Evolutionary conservation across 2,797 vertebrate species (phyloP).

Genomic region (Gymnopithys bicolor): DNA sequence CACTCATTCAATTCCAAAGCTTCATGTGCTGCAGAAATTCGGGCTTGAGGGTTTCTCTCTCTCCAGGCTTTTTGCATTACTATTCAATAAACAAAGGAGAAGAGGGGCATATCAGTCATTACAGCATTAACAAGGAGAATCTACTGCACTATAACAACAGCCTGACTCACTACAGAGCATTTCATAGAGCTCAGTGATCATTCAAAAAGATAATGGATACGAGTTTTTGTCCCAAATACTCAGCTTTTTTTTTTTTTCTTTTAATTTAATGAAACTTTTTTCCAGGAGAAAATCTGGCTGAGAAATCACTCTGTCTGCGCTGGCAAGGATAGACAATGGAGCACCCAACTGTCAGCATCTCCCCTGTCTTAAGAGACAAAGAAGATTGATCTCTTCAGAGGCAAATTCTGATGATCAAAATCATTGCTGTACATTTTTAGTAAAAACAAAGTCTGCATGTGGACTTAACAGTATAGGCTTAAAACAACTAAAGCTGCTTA

Average conservation of each 20-base stretch:
- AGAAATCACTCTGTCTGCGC: neutral
- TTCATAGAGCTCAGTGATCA: slow-evolving; percentile 18
- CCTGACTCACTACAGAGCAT: neutral
- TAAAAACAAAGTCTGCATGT: neutral
- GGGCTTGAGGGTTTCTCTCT: slow-evolving; percentile 97
- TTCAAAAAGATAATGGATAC: slow-evolving; percentile 3
- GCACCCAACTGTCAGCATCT: neutral
- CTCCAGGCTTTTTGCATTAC: slow-evolving; percentile 99
- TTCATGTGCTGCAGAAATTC: slow-evolving; percentile 96
- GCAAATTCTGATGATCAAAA: neutral
- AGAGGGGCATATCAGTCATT: slow-evolving; percentile 20
- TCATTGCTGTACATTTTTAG: neutral
- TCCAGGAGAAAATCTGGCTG: neutral
- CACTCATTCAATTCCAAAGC: slow-evolving; percentile 97
- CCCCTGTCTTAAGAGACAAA: neutral
- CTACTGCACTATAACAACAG: neutral
- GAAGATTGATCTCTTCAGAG: neutral
- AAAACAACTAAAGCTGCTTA: neutral
- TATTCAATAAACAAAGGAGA: slow-evolving; percentile 70
- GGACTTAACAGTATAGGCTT: neutral
- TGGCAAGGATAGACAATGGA: neutral
- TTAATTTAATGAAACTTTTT: slow-evolving; percentile 2
- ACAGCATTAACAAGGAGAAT: neutral
- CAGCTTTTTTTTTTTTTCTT: neutral
- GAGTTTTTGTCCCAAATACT: neutral